These are phyloP conservation scores for Tetramorium parvispinum DNA, from an alignment of 1,140 invertebrate species.

Conservation along the genomic window DNA sequence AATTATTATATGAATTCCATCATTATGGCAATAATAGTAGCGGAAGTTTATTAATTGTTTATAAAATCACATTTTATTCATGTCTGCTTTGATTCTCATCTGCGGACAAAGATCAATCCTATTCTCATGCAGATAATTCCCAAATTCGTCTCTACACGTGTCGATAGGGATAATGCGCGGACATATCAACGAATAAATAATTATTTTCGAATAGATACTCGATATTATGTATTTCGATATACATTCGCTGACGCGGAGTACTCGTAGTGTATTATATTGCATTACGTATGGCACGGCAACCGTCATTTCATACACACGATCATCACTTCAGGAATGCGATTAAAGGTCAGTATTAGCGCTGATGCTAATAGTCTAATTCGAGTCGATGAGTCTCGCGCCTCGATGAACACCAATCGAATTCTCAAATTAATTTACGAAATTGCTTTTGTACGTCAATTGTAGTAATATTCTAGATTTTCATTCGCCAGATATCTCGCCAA, in stretches of 20 bases:
- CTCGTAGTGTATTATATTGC: not conserved
- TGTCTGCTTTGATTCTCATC: not conserved
- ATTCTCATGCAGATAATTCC: not conserved
- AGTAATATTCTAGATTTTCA: slow-evolving; percentile 11
- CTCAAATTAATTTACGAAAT: slow-evolving; percentile 21
- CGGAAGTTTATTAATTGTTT: not conserved
- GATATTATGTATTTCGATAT: slow-evolving; percentile 11
- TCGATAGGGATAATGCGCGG: not conserved
- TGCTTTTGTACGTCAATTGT: not conserved
- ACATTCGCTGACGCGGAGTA: not conserved
- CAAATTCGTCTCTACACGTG: slow-evolving; percentile 8
- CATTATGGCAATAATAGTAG: not conserved
- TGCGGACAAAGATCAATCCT: slow-evolving; percentile 37
- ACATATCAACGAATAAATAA: slow-evolving; percentile 33
- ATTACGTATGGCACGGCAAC: not conserved
- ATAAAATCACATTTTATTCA: not conserved
- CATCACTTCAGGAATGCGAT: slow-evolving; percentile 37
- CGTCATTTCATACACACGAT: slow-evolving; percentile 17
- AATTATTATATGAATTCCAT: slow-evolving; percentile 1
- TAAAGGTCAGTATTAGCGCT: slow-evolving; percentile 11
- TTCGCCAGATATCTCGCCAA: not conserved
- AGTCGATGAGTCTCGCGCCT: not conserved
- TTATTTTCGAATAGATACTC: slow-evolving; percentile 6
- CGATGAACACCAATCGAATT: slow-evolving; percentile 6
- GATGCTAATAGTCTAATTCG: not conserved